Evolutionary conservation across 2,113 vertebrate species (phyloP).

Genomic region (Asarcornis scutulata): DNA sequence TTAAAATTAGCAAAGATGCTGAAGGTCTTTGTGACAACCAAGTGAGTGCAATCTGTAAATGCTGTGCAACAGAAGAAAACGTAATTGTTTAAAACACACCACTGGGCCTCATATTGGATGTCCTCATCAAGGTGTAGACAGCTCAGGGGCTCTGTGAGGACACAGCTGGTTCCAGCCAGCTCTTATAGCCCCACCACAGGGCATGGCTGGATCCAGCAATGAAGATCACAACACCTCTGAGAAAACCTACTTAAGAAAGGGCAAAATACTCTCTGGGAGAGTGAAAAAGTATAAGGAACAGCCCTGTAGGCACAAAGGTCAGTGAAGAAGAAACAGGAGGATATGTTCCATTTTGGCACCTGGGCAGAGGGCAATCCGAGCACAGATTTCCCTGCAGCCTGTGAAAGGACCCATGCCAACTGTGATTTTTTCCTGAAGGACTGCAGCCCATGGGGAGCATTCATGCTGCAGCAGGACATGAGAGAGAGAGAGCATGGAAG

Average conservation of each 20-base stretch:
- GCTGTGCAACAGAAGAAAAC: neutral
- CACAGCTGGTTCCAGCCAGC: neutral
- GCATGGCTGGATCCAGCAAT: rapidly evolving
- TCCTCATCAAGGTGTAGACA: too few relatives aligned
- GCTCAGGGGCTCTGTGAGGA: rapidly evolving
- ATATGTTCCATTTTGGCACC: neutral
- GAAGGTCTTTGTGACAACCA: neutral
- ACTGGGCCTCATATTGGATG: neutral
- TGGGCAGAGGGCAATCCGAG: too few relatives aligned
- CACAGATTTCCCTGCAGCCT: neutral
- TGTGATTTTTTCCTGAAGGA: neutral
- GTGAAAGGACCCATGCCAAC: neutral
- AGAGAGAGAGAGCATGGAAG: neutral
- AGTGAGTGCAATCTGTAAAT: neutral
- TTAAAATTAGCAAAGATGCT: neutral
- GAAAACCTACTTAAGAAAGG: neutral
- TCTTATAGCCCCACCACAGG: rapidly evolving
- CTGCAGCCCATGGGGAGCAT: neutral
- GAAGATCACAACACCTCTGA: too few relatives aligned
- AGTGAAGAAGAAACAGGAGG: neutral
- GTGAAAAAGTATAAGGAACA: neutral
- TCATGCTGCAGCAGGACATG: neutral
- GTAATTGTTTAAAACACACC: neutral
- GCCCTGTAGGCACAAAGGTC: neutral
- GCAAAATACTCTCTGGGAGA: neutral